phyloP scores from a whole-genome alignment of 2,888 invertebrate species.

The Caenorhabditis doughertyi region DNA sequence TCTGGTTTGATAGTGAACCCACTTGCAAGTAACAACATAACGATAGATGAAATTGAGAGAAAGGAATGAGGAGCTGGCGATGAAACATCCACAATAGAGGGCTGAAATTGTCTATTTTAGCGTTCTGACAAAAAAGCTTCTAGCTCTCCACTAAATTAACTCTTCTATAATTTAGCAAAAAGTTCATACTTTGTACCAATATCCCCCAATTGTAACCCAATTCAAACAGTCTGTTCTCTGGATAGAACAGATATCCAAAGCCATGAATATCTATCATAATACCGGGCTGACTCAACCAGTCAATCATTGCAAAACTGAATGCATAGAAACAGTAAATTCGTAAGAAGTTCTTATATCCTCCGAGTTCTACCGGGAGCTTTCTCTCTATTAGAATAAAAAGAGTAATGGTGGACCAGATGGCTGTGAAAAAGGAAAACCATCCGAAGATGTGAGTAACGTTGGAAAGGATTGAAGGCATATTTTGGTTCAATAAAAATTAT shows the following conservation, averaged over 20 bases:
- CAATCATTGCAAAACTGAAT: conserved; percentile 10
- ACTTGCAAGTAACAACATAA: conserved; percentile 28
- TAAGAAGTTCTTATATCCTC: conserved; percentile 44
- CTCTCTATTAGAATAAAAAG: conserved; percentile 30
- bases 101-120: too few relatives aligned
- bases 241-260: conserved; percentile 30
- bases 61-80: conserved; percentile 43
- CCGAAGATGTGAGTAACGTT: conserved; percentile 33
- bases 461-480: neutral
- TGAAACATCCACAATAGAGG: conserved; percentile 49
- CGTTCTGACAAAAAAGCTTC: too few relatives aligned
- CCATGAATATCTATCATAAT: conserved; percentile 12
- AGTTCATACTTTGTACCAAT: neutral
- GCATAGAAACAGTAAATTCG: conserved; percentile 45
- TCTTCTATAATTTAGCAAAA: too few relatives aligned
- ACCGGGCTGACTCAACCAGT: conserved; percentile 26
- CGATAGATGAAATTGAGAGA: conserved; percentile 44
- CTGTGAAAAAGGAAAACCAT: conserved; percentile 28
- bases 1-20: neutral
- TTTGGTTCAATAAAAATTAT: too few relatives aligned
- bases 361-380: conserved; percentile 19
- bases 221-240: conserved; percentile 10
- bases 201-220: neutral
- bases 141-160: too few relatives aligned
- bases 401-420: conserved; percentile 33